These are phyloP conservation scores for Standfussiana lucernea DNA, from an alignment of 2,888 invertebrate species.

Conservation along the genomic window DNA sequence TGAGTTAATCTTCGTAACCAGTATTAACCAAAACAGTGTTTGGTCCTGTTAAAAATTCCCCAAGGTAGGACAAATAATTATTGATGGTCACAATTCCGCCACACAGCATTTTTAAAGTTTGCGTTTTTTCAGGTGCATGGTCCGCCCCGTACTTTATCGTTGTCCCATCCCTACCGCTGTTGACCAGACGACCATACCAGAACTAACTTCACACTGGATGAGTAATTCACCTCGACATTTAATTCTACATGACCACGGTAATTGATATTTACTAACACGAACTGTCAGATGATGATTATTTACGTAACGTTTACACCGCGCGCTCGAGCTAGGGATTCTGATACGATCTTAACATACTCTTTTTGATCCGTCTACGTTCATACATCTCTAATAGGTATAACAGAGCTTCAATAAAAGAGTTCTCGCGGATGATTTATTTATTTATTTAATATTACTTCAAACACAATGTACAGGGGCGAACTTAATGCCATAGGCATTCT, in stretches of 20 bases:
- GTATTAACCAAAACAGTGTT: no score
- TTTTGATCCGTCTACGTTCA: not conserved
- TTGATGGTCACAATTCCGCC: not conserved
- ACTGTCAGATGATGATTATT: no score
- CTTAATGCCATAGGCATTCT: no score
- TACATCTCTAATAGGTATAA: not conserved
- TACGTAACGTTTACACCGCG: no score
- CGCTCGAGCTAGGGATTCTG: no score
- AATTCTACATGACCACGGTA: constrained; percentile 59
- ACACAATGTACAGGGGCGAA: no score
- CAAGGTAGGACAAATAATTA: not conserved
- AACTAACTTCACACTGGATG: constrained; percentile 54
- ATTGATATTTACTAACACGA: constrained; percentile 66
- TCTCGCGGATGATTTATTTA: not conserved
- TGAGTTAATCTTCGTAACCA: constrained; percentile 50
- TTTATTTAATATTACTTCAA: no score
- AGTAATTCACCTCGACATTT: constrained; percentile 75
- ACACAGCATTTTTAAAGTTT: no score
- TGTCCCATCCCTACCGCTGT: constrained; percentile 23
- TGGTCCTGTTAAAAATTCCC: not conserved
- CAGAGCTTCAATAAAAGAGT: not conserved
- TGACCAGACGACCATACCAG: constrained; percentile 33
- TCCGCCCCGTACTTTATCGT: not conserved
- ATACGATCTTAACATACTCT: no score
- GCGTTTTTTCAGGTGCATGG: no score